These are phyloP conservation scores for Brachionus rubens DNA, from an alignment of 1,140 invertebrate genomes.

Conservation along the genomic window DNA sequence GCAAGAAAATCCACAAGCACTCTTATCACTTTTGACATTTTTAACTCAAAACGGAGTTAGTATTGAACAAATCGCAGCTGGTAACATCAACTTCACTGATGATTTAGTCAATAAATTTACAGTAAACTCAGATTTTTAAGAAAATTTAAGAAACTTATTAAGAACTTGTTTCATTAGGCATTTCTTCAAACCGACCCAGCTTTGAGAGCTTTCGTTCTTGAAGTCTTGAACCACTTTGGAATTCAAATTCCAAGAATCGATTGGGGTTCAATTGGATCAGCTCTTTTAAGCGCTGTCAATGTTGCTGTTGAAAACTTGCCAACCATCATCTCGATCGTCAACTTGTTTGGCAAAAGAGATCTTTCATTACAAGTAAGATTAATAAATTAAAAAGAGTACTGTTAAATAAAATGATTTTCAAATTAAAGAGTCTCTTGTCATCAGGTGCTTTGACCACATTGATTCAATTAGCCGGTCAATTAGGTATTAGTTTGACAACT, in stretches of 20 bases:
- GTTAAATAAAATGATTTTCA: neutral
- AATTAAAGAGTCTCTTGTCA: neutral
- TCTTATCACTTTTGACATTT: neutral
- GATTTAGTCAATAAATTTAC: neutral
- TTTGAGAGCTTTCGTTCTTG: conserved; percentile 8
- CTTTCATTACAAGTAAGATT: neutral
- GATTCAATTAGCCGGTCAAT: neutral
- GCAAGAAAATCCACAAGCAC: conserved; percentile 21
- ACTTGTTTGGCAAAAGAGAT: conserved; percentile 16
- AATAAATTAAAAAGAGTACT: no score
- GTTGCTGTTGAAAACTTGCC: neutral
- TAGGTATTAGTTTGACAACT: neutral
- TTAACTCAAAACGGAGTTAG: neutral
- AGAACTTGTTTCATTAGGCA: neutral
- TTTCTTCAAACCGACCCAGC: neutral
- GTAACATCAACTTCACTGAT: neutral
- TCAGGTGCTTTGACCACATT: neutral
- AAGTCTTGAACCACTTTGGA: neutral
- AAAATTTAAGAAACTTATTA: neutral
- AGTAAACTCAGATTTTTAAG: neutral
- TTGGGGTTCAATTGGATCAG: neutral
- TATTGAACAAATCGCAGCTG: neutral
- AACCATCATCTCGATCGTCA: neutral
- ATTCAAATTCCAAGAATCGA: conserved; percentile 32
- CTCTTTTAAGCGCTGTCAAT: neutral